Percentiles rank a stretch among this genome's conserved stretches.
phyloP scores from a whole-genome alignment of 1,140 invertebrate species.

The Anagrus nilaparvatae region DNA sequence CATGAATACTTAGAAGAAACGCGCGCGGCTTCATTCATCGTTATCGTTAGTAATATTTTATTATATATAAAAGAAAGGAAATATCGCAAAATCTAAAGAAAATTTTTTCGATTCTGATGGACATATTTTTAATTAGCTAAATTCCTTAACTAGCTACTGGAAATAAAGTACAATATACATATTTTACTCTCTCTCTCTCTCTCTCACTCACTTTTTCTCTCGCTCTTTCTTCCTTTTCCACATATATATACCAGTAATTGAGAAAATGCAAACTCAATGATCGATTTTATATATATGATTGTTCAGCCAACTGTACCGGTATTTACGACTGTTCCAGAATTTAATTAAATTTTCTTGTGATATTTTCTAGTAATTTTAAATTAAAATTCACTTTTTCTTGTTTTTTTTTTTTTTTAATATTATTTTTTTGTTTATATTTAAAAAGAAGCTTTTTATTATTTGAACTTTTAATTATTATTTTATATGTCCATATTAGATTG shows the following conservation, averaged over 20 bases:
- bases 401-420: too few relatives aligned
- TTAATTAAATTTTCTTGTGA: too few relatives aligned
- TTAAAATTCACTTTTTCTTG: too few relatives aligned
- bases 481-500: too few relatives aligned
- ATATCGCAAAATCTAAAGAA: conserved; percentile 1
- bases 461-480: too few relatives aligned
- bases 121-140: conserved; percentile 15
- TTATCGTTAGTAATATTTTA: too few relatives aligned
- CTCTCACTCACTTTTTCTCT: background rate
- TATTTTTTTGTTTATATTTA: too few relatives aligned
- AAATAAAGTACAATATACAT: conserved; percentile 7
- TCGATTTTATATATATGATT: too few relatives aligned
- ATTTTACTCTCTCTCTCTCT: conserved; percentile 8
- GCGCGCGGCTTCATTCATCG: conserved; percentile 1
- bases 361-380: too few relatives aligned
- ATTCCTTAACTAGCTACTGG: conserved; percentile 12
- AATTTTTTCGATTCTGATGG: conserved; percentile 9
- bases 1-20: background rate
- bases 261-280: conserved; percentile 12
- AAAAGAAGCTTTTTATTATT: too few relatives aligned
- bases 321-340: too few relatives aligned
- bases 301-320: too few relatives aligned
- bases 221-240: conserved; percentile 34
- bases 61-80: background rate
- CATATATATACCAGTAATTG: conserved; percentile 39